These are phyloP conservation scores for Merodon equestris DNA, from an alignment of 2,888 invertebrate genomes.

Conservation along the genomic window DNA sequence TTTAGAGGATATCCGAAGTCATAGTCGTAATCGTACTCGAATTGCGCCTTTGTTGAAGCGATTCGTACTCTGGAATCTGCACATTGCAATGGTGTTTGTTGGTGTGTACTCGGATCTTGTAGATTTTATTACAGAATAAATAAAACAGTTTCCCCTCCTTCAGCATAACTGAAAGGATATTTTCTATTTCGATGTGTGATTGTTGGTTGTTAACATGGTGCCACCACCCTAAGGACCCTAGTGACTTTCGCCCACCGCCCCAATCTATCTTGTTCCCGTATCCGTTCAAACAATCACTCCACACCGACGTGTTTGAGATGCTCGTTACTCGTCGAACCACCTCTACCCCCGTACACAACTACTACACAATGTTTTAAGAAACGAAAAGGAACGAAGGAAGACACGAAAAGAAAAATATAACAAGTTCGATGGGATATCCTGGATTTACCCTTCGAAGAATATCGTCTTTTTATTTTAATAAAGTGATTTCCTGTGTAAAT, in stretches of 20 bases:
- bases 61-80: slow-evolving; percentile 21
- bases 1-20: no score
- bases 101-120: not conserved
- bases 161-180: slow-evolving; percentile 20
- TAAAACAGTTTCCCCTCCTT: slow-evolving; percentile 45
- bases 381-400: no score
- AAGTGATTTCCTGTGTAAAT: slow-evolving; percentile 68
- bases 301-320: slow-evolving; percentile 17
- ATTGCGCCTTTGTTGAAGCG: slow-evolving; percentile 8
- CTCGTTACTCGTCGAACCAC: slow-evolving; percentile 2
- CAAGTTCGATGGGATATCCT: slow-evolving; percentile 31
- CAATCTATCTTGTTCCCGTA: not conserved
- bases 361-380: no score
- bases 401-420: not conserved
- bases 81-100: slow-evolving; percentile 7
- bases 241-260: not conserved
- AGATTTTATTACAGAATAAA: slow-evolving; percentile 48
- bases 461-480: slow-evolving; percentile 65
- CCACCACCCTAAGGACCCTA: slow-evolving; percentile 1
- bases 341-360: no score
- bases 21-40: slow-evolving; percentile 12
- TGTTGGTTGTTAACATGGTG: slow-evolving; percentile 51
- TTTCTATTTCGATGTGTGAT: slow-evolving; percentile 51
- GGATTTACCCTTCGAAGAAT: slow-evolving; percentile 41
- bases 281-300: slow-evolving; percentile 37